phyloP scores from a whole-genome alignment of 2,113 vertebrate genomes.

The Xenopus borealis region DNA sequence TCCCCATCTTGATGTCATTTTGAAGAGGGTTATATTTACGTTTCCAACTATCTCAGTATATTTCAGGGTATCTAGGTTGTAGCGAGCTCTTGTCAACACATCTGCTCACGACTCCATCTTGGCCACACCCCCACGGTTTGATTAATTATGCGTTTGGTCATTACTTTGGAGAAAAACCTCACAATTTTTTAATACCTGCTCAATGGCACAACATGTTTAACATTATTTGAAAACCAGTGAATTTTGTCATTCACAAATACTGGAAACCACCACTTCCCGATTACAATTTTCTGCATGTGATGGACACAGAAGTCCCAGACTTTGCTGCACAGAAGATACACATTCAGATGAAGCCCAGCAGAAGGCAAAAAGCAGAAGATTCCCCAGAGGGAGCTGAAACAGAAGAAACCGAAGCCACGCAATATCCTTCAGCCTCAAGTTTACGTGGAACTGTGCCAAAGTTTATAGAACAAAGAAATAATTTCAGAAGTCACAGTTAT shows the following conservation, averaged over 20 bases:
- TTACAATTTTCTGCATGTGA: conserved; percentile 81
- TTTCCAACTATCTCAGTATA: too few relatives aligned
- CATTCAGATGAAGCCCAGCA: conserved; percentile 17
- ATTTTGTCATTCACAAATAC: conserved; percentile 50
- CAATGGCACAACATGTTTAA: too few relatives aligned
- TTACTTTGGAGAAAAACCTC: too few relatives aligned
- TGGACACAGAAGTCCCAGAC: conserved; percentile 61
- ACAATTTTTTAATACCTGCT: too few relatives aligned
- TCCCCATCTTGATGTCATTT: too few relatives aligned
- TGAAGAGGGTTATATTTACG: too few relatives aligned
- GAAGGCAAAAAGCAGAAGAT: conserved; percentile 1
- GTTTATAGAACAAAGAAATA: neutral
- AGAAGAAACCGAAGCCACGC: neutral
- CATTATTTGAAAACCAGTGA: neutral
- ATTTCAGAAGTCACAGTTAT: neutral
- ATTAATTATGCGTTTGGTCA: too few relatives aligned
- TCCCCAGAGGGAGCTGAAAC: neutral
- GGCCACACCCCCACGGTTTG: too few relatives aligned
- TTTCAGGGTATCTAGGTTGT: too few relatives aligned
- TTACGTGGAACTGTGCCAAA: conserved; percentile 20
- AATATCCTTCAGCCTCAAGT: neutral
- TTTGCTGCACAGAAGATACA: conserved; percentile 35
- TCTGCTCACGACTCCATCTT: too few relatives aligned
- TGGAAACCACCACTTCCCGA: conserved; percentile 80
- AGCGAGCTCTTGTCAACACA: too few relatives aligned